Percentiles rank a stretch among this genome's conserved stretches.
Evolutionary conservation across 2,797 vertebrate genomes (phyloP).

Genomic region (Menidia menidia): DNA sequence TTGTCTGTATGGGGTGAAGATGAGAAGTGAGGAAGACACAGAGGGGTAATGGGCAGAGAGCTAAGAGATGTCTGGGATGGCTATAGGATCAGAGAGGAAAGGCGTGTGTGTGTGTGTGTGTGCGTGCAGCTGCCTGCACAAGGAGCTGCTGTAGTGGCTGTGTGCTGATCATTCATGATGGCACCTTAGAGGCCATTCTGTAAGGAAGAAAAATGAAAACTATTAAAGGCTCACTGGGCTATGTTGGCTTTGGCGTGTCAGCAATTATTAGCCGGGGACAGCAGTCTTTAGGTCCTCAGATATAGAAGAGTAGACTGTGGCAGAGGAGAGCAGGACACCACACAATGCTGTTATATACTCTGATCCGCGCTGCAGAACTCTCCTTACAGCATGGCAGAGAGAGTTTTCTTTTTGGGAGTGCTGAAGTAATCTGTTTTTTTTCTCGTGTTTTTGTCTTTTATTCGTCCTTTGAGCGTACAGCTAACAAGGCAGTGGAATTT

Average conservation of each 20-base stretch:
- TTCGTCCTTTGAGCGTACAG: conserved; percentile 11
- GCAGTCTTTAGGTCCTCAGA: conserved; percentile 74
- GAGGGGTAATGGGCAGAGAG: conserved; percentile 71
- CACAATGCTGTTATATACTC: conserved; percentile 23
- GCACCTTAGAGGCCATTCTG: conserved; percentile 77
- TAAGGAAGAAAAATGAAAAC: conserved; percentile 88
- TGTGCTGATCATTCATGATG: conserved; percentile 80
- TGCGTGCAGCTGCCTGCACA: conserved; percentile 32
- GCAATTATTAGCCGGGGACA: conserved; percentile 86
- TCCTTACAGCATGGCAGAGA: conserved; percentile 12
- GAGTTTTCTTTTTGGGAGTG: conserved; percentile 21
- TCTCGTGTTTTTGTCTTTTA: background rate
- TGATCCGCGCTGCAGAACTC: conserved; percentile 44
- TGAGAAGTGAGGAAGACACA: conserved; percentile 84
- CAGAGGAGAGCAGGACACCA: conserved; percentile 54
- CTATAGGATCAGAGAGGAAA: conserved; percentile 67
- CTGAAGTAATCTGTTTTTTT: conserved; percentile 10
- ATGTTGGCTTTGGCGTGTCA: conserved; percentile 88
- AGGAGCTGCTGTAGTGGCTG: conserved; percentile 32
- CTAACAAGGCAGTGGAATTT: background rate
- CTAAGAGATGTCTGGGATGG: conserved; percentile 57
- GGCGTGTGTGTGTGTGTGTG: conserved; percentile 13
- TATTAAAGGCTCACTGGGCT: conserved; percentile 86
- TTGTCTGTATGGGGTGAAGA: conserved; percentile 85
- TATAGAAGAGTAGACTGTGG: conserved; percentile 52